Base-by-base conservation (phyloP, 1,140 invertebrate species). In the Aphelenchoides fujianensis region DNA sequence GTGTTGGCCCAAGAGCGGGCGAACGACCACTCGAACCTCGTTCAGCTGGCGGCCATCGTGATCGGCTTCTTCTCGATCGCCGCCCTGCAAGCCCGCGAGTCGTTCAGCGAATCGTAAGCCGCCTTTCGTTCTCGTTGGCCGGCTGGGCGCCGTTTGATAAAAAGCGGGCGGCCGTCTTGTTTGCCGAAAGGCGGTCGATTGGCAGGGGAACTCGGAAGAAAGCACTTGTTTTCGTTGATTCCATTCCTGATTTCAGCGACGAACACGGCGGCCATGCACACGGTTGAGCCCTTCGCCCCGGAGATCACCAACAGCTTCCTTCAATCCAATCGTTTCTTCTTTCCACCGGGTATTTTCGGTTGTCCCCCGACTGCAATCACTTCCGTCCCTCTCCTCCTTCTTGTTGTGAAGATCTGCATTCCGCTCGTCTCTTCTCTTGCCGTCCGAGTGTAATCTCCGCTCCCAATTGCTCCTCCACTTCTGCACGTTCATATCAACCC, bases 11-110 rank as follows among this genome's bases (percentile, higher is more conserved):
- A 79, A 16, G 81, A 82, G 70, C 71, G 41, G 41, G 41, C 41
- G 23, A 48, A 48, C 41, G 78, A 83, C 31, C 77, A 81, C 48
- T 83, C 81, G 16, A 78, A 76, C 71, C 61, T 83, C 19, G 71
- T 80, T n/a, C 82, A 83, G 71, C 67, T 83, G 31, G 54, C 57
- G 7, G 80, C 80, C 27, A 83, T 84, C 35, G 66, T 83, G 27
- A 57, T 76, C 30, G 81, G 81, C 7, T 83, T 83, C 68, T 32
- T 76, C 5, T 55, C 79, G 16, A 84, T 83, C 31, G 68, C 69
- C 27, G 27, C 27, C 16, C 61, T 83, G 1, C 81, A 85, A 52
- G 23, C 80, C 1, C 53, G 61, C 28, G 75, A 77, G 32, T 48
- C 63, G 16, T n/a, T 73, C 67, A 67, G 3, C 3, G 55, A 59